phyloP scores from a whole-genome alignment of 1,140 invertebrate genomes.

The Mesaphorura yosii region DNA sequence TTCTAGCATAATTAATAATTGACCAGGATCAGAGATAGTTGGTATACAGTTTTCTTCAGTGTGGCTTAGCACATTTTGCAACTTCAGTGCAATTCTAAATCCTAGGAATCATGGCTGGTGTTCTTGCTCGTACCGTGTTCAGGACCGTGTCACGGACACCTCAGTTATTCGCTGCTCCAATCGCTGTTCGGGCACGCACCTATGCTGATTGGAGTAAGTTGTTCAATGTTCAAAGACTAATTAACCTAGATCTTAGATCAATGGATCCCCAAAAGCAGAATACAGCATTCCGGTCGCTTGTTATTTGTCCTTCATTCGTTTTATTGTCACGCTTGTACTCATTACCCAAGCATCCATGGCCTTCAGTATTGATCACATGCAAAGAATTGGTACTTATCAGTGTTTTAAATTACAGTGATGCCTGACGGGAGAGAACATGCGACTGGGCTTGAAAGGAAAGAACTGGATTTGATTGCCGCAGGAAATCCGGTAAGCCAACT shows the following conservation, averaged over 20 bases:
- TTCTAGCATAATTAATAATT: no score
- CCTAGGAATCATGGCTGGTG: constrained; percentile 23
- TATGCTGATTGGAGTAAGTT: neutral
- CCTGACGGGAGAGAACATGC: constrained; percentile 81
- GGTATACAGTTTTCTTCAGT: no score
- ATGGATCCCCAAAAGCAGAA: neutral
- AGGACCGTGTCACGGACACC: neutral
- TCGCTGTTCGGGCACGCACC: neutral
- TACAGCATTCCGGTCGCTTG: neutral
- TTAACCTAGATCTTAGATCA: neutral
- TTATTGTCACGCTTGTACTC: neutral
- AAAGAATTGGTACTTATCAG: neutral
- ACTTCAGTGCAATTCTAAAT: no score
- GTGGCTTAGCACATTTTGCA: no score
- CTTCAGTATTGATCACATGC: no score
- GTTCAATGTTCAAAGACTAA: neutral
- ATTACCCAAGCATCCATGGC: neutral
- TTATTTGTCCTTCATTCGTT: neutral
- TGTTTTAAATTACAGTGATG: constrained; percentile 43
- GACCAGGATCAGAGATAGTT: no score
- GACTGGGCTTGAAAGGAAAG: constrained; percentile 80
- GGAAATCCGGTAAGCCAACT: constrained; percentile 63
- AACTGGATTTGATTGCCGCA: constrained; percentile 65
- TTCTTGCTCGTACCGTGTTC: constrained; percentile 10
- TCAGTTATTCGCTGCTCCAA: neutral